Percentiles rank a stretch among this genome's conserved stretches.
Evolutionary conservation across 2,888 invertebrate species (phyloP).

Genomic region (Epinotia ramella): DNA sequence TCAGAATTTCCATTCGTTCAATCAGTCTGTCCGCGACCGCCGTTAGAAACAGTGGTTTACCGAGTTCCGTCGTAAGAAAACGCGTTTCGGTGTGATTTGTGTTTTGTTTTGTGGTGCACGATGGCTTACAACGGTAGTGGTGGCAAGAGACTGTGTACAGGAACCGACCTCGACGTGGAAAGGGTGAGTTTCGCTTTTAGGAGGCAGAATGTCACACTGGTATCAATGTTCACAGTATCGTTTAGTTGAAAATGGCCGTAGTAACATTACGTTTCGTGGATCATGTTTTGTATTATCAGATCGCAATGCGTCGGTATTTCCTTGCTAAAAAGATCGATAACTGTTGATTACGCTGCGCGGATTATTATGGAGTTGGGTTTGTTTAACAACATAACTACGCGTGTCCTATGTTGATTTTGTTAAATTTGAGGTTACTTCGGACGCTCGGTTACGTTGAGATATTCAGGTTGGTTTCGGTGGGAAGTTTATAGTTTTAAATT

Average conservation of each 20-base stretch:
- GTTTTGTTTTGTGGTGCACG: slow-evolving; percentile 86
- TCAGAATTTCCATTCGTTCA: slow-evolving; percentile 63
- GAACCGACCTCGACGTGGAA: slow-evolving; percentile 81
- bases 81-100: slow-evolving; percentile 84
- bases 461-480: slow-evolving; percentile 48
- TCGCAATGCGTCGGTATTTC: slow-evolving; percentile 48
- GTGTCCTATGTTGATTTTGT: slow-evolving; percentile 78
- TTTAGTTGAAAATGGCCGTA: slow-evolving; percentile 81
- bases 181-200: slow-evolving; percentile 71
- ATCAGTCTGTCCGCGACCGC: slow-evolving; percentile 77
- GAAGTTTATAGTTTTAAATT: slow-evolving; percentile 46
- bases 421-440: slow-evolving; percentile 80
- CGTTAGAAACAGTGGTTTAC: slow-evolving; percentile 59
- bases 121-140: slow-evolving; percentile 90
- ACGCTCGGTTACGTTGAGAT: slow-evolving; percentile 52
- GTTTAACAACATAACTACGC: slow-evolving; percentile 63
- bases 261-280: slow-evolving; percentile 69
- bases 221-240: slow-evolving; percentile 58
- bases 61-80: slow-evolving; percentile 62
- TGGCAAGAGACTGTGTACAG: slow-evolving; percentile 83
- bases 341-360: slow-evolving; percentile 50
- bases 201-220: slow-evolving; percentile 61
- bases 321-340: slow-evolving; percentile 49
- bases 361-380: slow-evolving; percentile 53
- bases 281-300: slow-evolving; percentile 68